These are phyloP conservation scores for Lamellibrachia luymesi DNA, from an alignment of 1,140 invertebrate species.

Conservation along the genomic window DNA sequence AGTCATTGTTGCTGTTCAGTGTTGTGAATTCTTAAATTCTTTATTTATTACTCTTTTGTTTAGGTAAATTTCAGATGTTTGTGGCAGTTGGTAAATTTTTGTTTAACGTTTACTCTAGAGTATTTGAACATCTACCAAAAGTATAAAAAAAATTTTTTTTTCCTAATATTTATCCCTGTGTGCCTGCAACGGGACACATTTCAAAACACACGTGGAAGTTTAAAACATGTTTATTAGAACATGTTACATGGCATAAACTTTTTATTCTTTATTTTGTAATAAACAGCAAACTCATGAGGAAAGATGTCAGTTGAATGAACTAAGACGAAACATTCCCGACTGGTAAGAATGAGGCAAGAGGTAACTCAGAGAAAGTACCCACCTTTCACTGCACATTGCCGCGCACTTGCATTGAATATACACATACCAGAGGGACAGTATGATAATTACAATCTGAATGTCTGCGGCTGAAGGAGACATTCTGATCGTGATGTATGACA, in stretches of 20 bases:
- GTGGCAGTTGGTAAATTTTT: background rate
- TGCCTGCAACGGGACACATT: too few relatives aligned
- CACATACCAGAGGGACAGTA: background rate
- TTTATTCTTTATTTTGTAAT: background rate
- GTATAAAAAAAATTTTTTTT: background rate
- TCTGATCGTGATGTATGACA: background rate
- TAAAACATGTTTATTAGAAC: background rate
- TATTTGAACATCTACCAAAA: background rate
- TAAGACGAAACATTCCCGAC: background rate
- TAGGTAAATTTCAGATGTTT: background rate
- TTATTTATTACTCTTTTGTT: background rate
- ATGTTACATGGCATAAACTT: background rate
- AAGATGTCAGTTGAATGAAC: background rate
- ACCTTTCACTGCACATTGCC: background rate
- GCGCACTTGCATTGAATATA: background rate
- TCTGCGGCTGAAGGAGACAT: background rate
- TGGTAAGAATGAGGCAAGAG: background rate
- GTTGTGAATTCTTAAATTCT: background rate
- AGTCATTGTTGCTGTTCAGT: background rate
- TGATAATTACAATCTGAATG: background rate
- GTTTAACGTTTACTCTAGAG: background rate
- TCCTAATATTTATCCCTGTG: too few relatives aligned
- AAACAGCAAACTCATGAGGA: background rate
- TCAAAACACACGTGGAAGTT: background rate
- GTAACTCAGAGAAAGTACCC: background rate